Base-by-base conservation (phyloP, 2,888 invertebrate species). In the Entomobrya proxima region DNA sequence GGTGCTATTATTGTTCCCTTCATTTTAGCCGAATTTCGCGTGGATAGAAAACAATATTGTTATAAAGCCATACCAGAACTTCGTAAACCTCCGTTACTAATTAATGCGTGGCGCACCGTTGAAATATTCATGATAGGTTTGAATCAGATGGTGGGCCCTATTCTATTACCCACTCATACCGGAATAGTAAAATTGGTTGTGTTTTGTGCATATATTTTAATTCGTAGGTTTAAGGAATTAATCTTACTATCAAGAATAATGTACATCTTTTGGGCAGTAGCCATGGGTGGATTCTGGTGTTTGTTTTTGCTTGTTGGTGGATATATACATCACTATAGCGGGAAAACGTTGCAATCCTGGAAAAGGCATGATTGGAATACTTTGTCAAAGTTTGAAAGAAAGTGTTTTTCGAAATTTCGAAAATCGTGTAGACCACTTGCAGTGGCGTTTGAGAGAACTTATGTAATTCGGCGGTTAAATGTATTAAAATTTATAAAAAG, bases 351-450 rank as follows among this genome's bases (percentile, higher is more conserved):
- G 4, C 1, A 61, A 2, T 77, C 77, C 0, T 77, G 77, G 61
- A 76, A 76, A 13, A 58, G 58, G 13, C 24, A 76, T 58, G 35
- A 21, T 5, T 77, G 77, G 77, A 11, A 6, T 1, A 47, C n/a
- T n/a, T n/a, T n/a, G n/a, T 35, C 32, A 5, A n/a, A 11, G 13
- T 37, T 2, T 6, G 77, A 77, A 9, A 40, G n/a, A 58, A 13
- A 21, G 4, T 30, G 58, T 3, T 61, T 77, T 58, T 27, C 18
- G 15, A 77, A 77, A 21, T 77, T 77, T 47, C 37, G 77, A 30
- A 27, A 37, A 27, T 52, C 55, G 2, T 77, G 77, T 44, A 9
- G 6, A 21, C 77, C 61, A 15, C 37, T 77, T n/a, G 35, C 13
- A 37, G 7, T 77, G n/a, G 50, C 27, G 11, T 77, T 9, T 18